Conservation (phyloP, 53 echinoderm and acorn worm species). For the Mesocentrotus franciscanus region DNA sequence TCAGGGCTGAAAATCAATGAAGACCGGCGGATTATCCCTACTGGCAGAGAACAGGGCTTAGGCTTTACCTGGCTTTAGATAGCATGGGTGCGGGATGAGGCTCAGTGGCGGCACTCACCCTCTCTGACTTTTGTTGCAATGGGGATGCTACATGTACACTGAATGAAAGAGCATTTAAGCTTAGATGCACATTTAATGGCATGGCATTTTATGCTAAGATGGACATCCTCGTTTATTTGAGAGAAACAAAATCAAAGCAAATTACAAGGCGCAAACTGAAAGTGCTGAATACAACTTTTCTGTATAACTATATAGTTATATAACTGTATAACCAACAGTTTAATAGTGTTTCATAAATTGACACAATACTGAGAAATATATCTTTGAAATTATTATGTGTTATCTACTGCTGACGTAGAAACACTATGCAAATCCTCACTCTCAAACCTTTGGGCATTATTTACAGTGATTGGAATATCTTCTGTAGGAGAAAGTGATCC, state of each 20-base stretch:
- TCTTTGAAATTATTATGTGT: background rate
- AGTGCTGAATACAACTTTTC: too few relatives aligned
- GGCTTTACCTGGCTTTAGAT: constrained; percentile 25
- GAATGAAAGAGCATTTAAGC: background rate
- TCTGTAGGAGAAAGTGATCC: too few relatives aligned
- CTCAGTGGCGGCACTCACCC: background rate
- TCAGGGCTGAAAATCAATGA: constrained; percentile 66
- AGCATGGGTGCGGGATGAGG: background rate
- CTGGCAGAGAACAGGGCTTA: constrained; percentile 17
- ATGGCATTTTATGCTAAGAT: too few relatives aligned
- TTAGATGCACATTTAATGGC: background rate
- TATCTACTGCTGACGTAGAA: constrained; percentile 20
- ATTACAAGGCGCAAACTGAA: too few relatives aligned
- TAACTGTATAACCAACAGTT: too few relatives aligned
- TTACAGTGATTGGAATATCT: too few relatives aligned
- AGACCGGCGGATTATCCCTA: constrained; percentile 42
- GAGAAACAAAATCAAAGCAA: too few relatives aligned
- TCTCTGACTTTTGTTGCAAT: background rate
- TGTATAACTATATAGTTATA: too few relatives aligned
- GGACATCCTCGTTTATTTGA: too few relatives aligned
- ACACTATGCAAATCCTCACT: background rate
- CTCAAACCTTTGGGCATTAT: background rate
- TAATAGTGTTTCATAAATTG: background rate
- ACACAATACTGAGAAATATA: background rate
- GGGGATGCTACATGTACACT: background rate